Base-by-base conservation (phyloP, 2,797 vertebrate genomes). In the Chlorospingus flavigularis region DNA sequence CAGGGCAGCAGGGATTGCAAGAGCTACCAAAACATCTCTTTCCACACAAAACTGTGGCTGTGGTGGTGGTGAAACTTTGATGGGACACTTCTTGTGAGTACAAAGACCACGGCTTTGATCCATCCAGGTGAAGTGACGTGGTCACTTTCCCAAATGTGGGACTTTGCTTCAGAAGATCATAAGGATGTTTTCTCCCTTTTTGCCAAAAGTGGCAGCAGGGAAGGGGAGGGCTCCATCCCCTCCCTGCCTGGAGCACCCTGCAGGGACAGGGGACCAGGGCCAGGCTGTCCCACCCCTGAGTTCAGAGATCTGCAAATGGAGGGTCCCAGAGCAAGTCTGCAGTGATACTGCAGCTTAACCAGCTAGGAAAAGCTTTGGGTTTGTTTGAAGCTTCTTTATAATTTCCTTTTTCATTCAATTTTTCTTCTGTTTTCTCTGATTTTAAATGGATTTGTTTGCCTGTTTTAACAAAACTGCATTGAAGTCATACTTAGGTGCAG, bases 51-150 rank as follows among this genome's bases (percentile, higher is more conserved):
- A 45, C 45, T 31, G 10, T 50, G 33, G 31, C 54, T 3, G 2
- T 18, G 25, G 30, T 48, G 37, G 18, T 39, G 33, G 45, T 24
- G 51, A 37, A 24, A 45, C 48, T 15, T 0, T 20, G 30, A 3
- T 21, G 18, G 31, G 33, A 11, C 8, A 2, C 35, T 71, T 51
- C 40, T 68, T 24, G 0, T 16, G 10, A 72, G 47, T 57, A 9
- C 63, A 13, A 14, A n/a, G 60, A 43, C 4, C 10, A 6, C 0
- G 5, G 39, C 37, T 80, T 40, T 74, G 65, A 47, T 55, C 19
- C 0, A 0, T 24, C 12, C 58, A 13, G 54, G 15, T n/a, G 20
- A 55, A 33, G 66, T 13, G 19, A 6, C 20, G 0, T 1, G 13
- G 9, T 57, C 17, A 1, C 0, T 39, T 68, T 72, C 70, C 75